A percentile compares a stretch with the other conserved stretches of the same genome.
phyloP scores from a whole-genome alignment of 2,888 invertebrate genomes.

The Neria commutata region DNA sequence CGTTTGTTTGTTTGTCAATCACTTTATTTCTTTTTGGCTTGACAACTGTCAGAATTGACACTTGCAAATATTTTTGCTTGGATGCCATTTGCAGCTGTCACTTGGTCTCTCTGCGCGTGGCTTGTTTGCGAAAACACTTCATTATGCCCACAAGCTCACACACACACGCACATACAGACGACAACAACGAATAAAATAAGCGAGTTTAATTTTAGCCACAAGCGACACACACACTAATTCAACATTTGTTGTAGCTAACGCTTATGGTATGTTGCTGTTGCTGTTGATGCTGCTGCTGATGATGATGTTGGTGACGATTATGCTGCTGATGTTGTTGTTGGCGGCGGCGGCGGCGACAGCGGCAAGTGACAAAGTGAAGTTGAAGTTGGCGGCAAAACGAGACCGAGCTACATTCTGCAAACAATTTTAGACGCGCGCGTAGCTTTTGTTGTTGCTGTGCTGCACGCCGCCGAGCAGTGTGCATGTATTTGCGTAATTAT shows the following conservation, averaged over 20 bases:
- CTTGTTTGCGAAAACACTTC: conserved; percentile 11
- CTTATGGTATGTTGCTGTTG: neutral
- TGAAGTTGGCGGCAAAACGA: neutral
- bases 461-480: neutral
- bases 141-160: conserved; percentile 1
- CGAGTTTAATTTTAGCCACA: conserved; percentile 13
- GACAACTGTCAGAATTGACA: neutral
- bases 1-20: neutral
- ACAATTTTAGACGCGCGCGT: too few species aligned
- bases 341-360: too few species aligned
- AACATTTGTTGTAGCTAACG: neutral
- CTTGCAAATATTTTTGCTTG: neutral
- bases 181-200: conserved; percentile 5
- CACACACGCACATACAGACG: neutral
- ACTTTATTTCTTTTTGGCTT: neutral
- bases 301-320: neutral
- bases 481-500: neutral
- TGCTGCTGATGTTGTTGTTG: neutral
- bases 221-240: neutral
- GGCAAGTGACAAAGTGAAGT: neutral
- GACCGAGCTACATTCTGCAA: neutral
- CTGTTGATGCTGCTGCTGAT: conserved; percentile 1
- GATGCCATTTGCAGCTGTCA: neutral
- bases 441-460: too few species aligned
- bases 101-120: too few species aligned